Evolutionary conservation across 2,888 invertebrate species (phyloP).

Genomic region (Diplolepis rosae): DNA sequence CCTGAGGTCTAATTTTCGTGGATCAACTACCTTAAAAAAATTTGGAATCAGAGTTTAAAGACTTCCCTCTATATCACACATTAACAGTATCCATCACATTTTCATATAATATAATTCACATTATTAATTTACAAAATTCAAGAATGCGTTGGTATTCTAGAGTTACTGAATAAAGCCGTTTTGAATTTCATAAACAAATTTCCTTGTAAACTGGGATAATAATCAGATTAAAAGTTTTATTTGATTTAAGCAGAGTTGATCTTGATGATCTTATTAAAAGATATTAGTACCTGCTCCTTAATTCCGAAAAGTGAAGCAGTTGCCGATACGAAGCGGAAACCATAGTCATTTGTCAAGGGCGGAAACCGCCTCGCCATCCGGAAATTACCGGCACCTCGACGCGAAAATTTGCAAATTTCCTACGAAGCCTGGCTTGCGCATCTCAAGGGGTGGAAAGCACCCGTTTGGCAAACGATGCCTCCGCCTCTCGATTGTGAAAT

Average conservation of each 20-base stretch:
- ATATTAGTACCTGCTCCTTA: constrained; percentile 44
- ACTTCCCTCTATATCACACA: too few relatives aligned
- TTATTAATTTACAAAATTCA: too few relatives aligned
- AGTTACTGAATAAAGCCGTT: too few relatives aligned
- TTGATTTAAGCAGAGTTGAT: constrained; percentile 13
- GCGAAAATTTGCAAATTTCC: constrained; percentile 72
- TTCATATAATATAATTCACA: too few relatives aligned
- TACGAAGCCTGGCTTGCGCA: constrained; percentile 37
- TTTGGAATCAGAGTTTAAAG: too few relatives aligned
- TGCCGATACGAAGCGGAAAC: constrained; percentile 68
- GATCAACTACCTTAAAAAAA: too few relatives aligned
- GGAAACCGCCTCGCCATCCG: constrained; percentile 69
- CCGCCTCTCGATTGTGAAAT: constrained; percentile 15
- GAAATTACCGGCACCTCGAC: constrained; percentile 70
- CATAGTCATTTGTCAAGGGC: constrained; percentile 71
- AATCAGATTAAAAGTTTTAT: neutral
- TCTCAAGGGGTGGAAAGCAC: neutral
- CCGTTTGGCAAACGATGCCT: constrained; percentile 10
- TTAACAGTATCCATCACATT: too few relatives aligned
- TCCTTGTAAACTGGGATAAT: neutral
- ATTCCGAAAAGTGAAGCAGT: constrained; percentile 47
- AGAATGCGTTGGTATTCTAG: too few relatives aligned
- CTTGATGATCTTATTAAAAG: constrained; percentile 21
- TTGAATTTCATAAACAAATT: too few relatives aligned
- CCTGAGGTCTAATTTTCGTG: too few relatives aligned